Evolutionary conservation across 2,113 vertebrate genomes (phyloP), one percentile per base, ranked within the genome.

Genomic region (Phylloscopus trochiloides): DNA sequence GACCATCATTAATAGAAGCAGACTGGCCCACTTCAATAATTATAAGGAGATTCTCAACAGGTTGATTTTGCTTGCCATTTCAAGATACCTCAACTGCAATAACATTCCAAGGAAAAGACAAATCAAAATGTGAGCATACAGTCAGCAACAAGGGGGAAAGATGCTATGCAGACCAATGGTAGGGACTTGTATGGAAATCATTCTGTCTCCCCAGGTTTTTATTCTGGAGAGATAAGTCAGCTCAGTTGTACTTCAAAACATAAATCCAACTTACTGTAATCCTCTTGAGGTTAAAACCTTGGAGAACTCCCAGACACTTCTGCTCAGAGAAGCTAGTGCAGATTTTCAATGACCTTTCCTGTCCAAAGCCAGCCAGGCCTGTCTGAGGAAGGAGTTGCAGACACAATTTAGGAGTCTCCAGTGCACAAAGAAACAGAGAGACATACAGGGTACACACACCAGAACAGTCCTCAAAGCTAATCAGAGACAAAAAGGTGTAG

Each of bases 241-340:
- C 34, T 62, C 25, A 62, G 6, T 9, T 67, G 59, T 32, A 88
- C 31, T 83, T 80, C 34, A 50, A 79, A 72, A 77, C 4, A 70
- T 51, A 92, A 94, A 95, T 66, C 28, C 3, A 93, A 95, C 90
- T 96, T 94, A 96, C 94, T 89, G 87, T 61, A 88, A 88, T 80
- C 63, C 55, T 93, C 34, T 24, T 2, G 31, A 83, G 40, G 63
- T 51, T 73, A 75, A 95, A 83, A n/a, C 43, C 31, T 76, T 77
- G 85, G n/a, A 92, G 36, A 90, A 76, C 14, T 77, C 51, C 32
- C 62, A 74, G 72, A 38, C 31, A 38, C 47, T 94, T 88, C 28
- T 77, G 43, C 28, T 80, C 48, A 73, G 58, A 90, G 51, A 67
- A 92, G 72, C 55, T 32, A 67, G 8, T 4, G 55, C 7, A 80